Conservation (phyloP, 2,113 vertebrate genomes). For the Gracilinanus agilis region DNA sequence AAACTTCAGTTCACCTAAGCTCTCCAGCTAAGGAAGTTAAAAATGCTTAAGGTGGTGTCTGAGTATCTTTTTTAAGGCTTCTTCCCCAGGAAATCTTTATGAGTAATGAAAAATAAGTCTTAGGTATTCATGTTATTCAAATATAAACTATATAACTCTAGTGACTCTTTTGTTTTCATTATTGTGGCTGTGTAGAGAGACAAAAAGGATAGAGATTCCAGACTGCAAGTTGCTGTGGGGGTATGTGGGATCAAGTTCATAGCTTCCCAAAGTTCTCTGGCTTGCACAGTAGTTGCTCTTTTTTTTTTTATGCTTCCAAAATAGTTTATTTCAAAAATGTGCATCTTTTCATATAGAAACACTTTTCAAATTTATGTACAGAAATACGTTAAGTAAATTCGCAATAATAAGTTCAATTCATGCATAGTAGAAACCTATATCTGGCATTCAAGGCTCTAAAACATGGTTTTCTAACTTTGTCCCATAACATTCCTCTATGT, state of each 20-base stretch:
- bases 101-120: conserved; percentile 18
- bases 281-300: background rate
- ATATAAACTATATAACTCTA: background rate
- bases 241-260: background rate
- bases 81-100: background rate
- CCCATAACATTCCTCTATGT: background rate
- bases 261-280: background rate
- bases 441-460: background rate
- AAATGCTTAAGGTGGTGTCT: conserved; percentile 11
- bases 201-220: background rate
- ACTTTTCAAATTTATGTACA: background rate
- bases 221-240: background rate
- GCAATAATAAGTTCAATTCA: background rate
- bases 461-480: background rate
- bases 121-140: background rate
- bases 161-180: background rate
- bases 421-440: background rate
- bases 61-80: conserved; percentile 7
- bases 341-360: background rate
- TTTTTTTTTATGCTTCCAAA: background rate
- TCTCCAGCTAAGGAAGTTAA: background rate
- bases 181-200: background rate
- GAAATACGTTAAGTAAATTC: background rate
- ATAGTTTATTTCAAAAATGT: background rate
- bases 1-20: conserved; percentile 16